Evolutionary conservation across 2,113 vertebrate genomes (phyloP), one percentile per base, ranked within the genome.

Genomic region (Maccullochella peelii): DNA sequence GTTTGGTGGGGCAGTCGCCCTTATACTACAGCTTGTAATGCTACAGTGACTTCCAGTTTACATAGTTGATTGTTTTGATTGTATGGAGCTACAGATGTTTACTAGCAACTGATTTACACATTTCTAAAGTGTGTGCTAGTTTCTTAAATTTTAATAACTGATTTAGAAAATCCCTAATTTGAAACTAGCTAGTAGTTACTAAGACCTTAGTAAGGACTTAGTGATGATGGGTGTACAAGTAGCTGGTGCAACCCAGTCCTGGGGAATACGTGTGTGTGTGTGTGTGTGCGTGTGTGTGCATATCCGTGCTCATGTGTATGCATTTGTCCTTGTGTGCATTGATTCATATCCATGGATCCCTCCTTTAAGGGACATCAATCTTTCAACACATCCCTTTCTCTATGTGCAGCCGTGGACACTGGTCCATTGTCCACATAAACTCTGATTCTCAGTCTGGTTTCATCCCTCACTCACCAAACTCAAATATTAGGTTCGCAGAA

Each of bases 401-500:
- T 20, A 1, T 66, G 16, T 63, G 38, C 1, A 4, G 30, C 50
- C 14, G 9, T 67, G 10, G 40, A 87, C 87, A 92, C 47, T 82
- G 77, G 63, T 83, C 68, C 74, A 77, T 84, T 88, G n/a, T 92
- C 82, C 73, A 68, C 42, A 50, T 8, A 50, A 38, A 62, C 42
- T 58, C 55, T 52, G 66, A 50, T 74, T 74, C 66, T 66, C 52
- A 40, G 42, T 77, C 69, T 61, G 52, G 38, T 81, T 86, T 83
- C 10, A 23, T 54, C 30, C 49, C 23, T 89, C 89, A 83, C 50
- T 89, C 73, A 58, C n/a, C 84, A 76, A 49, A 80, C 66, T 88
- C 50, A 86, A 87, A 88, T 80, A 62, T 83, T 42, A 78, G 70
- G 49, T 73, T 49, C 61, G 3, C 65, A 71, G 63, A 81, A 20